phyloP scores from a whole-genome alignment of 2,797 vertebrate genomes.

The Phoebastria nigripes region DNA sequence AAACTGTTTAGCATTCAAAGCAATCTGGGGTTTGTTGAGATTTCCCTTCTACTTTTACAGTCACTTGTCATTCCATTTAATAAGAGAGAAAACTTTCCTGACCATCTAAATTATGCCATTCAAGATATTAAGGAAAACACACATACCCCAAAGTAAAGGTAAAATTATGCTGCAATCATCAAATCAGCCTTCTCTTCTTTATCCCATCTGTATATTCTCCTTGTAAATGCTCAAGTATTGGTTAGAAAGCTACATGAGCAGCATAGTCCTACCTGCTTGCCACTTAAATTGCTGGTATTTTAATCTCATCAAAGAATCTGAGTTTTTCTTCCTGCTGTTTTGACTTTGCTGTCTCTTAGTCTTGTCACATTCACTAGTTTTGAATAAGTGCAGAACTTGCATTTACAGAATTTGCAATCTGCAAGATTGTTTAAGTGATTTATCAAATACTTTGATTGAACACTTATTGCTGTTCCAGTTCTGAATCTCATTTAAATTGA shows the following conservation, averaged over 20 bases:
- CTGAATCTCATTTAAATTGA: constrained; percentile 61
- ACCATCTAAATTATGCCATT: constrained; percentile 45
- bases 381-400: constrained; percentile 62
- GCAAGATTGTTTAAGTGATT: constrained; percentile 67
- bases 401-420: constrained; percentile 66
- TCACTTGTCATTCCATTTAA: constrained; percentile 48
- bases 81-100: constrained; percentile 48
- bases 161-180: constrained; percentile 63
- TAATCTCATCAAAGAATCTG: constrained; percentile 67
- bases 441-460: constrained; percentile 66
- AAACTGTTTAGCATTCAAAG: constrained; percentile 22
- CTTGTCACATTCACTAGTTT: constrained; percentile 65
- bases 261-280: constrained; percentile 57
- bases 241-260: not conserved
- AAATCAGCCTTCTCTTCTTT: constrained; percentile 67
- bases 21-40: constrained; percentile 46
- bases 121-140: constrained; percentile 51
- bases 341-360: constrained; percentile 66
- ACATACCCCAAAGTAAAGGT: constrained; percentile 36
- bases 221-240: not conserved
- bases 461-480: constrained; percentile 44
- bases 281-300: constrained; percentile 64
- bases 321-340: constrained; percentile 64
- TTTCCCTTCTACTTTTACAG: constrained; percentile 40
- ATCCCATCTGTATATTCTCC: constrained; percentile 51